Conservation (phyloP, 2,888 invertebrate species). For the Aphodius granarius region DNA sequence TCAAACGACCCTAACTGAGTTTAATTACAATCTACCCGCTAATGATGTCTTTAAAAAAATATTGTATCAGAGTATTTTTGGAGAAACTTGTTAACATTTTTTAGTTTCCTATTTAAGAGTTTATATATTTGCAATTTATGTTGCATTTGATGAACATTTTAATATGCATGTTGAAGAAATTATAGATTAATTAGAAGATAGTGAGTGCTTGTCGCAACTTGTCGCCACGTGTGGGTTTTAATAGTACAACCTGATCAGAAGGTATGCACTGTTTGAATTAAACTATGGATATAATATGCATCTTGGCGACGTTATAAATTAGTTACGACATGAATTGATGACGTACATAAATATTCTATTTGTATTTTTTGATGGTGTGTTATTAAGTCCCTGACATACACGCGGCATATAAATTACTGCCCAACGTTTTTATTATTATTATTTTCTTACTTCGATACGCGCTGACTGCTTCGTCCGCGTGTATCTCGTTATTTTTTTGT, state of each 20-base stretch:
- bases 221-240: background rate
- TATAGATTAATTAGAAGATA: background rate
- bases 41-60: background rate
- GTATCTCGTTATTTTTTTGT: background rate
- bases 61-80: background rate
- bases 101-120: too few species aligned
- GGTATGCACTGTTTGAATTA: background rate
- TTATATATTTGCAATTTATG: too few species aligned
- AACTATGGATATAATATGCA: background rate
- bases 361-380: conserved; percentile 26
- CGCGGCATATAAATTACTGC: conserved; percentile 28
- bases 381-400: conserved; percentile 17
- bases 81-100: background rate
- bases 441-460: conserved; percentile 3
- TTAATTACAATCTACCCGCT: background rate
- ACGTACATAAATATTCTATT: conserved; percentile 26
- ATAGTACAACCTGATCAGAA: background rate
- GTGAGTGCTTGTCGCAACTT: background rate
- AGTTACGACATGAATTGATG: conserved; percentile 24
- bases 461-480: background rate
- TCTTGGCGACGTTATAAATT: conserved; percentile 13
- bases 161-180: background rate
- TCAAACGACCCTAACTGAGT: background rate
- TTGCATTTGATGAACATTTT: background rate
- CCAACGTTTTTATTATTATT: conserved; percentile 8